phyloP scores from a whole-genome alignment of 2,888 invertebrate species.

The Dascillus cervinus region DNA sequence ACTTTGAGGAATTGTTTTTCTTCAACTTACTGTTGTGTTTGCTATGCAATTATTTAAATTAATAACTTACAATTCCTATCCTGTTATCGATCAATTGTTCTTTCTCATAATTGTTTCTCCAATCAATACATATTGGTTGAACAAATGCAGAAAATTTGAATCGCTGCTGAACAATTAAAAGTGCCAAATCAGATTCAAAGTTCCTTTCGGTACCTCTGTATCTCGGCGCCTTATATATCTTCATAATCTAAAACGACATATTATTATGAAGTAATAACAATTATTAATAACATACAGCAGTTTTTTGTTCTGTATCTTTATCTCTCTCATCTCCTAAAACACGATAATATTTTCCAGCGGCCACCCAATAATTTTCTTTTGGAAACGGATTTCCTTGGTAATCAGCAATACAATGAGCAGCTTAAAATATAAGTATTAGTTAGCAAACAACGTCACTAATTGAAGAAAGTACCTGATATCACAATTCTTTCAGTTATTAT shows the following conservation, averaged over 20 bases:
- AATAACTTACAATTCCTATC: constrained; percentile 23
- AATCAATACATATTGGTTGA: constrained; percentile 35
- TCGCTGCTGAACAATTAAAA: constrained; percentile 26
- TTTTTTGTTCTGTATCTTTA: constrained; percentile 5
- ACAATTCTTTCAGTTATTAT: constrained; percentile 26
- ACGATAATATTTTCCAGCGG: constrained; percentile 31
- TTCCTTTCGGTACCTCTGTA: constrained; percentile 24
- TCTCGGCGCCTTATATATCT: constrained; percentile 19
- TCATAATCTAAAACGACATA: too few relatives aligned
- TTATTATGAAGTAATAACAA: too few relatives aligned
- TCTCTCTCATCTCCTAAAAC: constrained; percentile 25
- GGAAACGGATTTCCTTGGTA: constrained; percentile 9
- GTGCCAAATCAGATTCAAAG: constrained; percentile 33
- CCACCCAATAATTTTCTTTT: constrained; percentile 19
- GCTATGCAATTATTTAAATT: not conserved
- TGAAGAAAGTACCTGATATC: constrained; percentile 30
- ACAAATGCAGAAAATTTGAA: constrained; percentile 30
- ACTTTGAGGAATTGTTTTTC: too few relatives aligned
- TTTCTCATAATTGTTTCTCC: constrained; percentile 14
- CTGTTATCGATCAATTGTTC: constrained; percentile 8
- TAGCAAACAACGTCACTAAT: too few relatives aligned
- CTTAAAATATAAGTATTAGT: constrained; percentile 16
- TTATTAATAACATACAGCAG: too few relatives aligned
- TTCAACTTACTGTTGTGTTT: too few relatives aligned
- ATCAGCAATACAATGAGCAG: constrained; percentile 32